Percentiles rank a stretch among this genome's conserved stretches.
Evolutionary conservation across 2,888 invertebrate genomes (phyloP).

Genomic region (Harpalus rufipes): DNA sequence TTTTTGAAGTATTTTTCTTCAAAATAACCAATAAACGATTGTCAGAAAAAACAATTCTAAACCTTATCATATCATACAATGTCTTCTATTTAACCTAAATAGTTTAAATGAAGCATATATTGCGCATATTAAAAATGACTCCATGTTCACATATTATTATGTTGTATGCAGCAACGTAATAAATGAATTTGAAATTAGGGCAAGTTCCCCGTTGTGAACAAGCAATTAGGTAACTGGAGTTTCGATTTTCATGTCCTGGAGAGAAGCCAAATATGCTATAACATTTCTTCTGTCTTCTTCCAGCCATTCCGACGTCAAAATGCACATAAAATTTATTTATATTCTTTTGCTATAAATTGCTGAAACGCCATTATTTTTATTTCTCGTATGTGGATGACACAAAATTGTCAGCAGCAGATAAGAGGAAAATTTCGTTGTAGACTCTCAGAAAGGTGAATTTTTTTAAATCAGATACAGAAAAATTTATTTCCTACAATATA

Average conservation of each 20-base stretch:
- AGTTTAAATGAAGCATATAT: neutral
- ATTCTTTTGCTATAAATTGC: slow-evolving; percentile 31
- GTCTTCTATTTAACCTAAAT: neutral
- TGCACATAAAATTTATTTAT: slow-evolving; percentile 42
- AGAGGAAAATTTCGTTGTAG: slow-evolving; percentile 19
- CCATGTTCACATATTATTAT: neutral
- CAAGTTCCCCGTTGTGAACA: neutral
- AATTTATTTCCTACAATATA: slow-evolving; percentile 7
- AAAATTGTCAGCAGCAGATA: slow-evolving; percentile 33
- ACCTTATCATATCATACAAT: too few species aligned
- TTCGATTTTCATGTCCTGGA: neutral
- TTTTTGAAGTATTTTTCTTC: too few species aligned
- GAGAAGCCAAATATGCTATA: neutral
- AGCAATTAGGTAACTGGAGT: neutral
- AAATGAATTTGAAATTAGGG: neutral
- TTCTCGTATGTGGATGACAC: slow-evolving; percentile 19
- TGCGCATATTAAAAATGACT: neutral
- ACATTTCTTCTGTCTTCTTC: slow-evolving; percentile 1
- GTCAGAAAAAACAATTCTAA: too few species aligned
- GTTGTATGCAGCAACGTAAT: slow-evolving; percentile 4
- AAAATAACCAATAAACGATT: too few species aligned
- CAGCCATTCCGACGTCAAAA: neutral
- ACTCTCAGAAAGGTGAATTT: slow-evolving; percentile 2
- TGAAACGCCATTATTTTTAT: slow-evolving; percentile 45
- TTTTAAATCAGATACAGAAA: slow-evolving; percentile 18